Conservation (phyloP, 1,140 invertebrate species). For the Cyphomyrmex costatus region DNA sequence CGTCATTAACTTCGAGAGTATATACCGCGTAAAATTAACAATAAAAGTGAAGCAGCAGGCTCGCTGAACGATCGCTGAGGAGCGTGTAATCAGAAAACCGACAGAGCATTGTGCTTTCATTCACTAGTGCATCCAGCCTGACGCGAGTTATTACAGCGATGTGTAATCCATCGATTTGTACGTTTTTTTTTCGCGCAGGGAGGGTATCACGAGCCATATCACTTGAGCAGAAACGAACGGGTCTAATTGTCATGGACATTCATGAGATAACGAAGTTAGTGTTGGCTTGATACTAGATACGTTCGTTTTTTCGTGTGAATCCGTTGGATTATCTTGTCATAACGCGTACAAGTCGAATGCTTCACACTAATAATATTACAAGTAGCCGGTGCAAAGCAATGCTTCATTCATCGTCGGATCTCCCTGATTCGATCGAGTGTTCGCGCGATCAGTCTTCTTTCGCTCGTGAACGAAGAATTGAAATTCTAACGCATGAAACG, state of each 20-base stretch:
- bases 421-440: neutral
- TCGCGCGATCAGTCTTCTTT: neutral
- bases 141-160: conserved; percentile 27
- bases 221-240: conserved; percentile 12
- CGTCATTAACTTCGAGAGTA: neutral
- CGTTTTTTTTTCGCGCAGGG: conserved; percentile 79
- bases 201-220: conserved; percentile 81
- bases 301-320: conserved; percentile 7
- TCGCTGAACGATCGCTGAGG: neutral
- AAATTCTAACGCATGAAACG: neutral
- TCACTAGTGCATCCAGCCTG: conserved; percentile 28
- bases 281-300: conserved; percentile 7
- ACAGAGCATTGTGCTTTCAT: neutral
- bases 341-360: conserved; percentile 76
- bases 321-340: conserved; percentile 14
- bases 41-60: neutral
- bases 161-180: conserved; percentile 46
- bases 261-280: conserved; percentile 21
- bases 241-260: conserved; percentile 22
- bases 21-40: neutral
- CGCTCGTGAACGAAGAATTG: neutral
- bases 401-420: conserved; percentile 53
- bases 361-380: conserved; percentile 83
- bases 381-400: conserved; percentile 80
- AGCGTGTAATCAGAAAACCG: neutral